Percentiles rank a stretch among this genome's conserved stretches.
Evolutionary conservation across 2,797 vertebrate genomes (phyloP).

Genomic region (Pipistrellus kuhlii): DNA sequence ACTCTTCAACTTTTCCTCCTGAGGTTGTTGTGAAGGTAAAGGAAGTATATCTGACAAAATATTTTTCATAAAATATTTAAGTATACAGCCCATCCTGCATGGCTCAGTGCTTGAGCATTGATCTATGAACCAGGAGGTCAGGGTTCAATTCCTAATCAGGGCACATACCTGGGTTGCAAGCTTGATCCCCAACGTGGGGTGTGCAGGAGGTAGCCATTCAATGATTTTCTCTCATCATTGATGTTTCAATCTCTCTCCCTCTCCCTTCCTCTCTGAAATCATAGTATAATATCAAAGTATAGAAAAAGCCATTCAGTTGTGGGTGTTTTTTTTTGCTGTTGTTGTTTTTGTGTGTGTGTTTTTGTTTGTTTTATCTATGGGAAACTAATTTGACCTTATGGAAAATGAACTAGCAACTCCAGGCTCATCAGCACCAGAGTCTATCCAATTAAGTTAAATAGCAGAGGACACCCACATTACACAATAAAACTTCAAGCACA

Average conservation of each 20-base stretch:
- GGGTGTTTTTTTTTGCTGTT: too few species aligned
- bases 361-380: background rate
- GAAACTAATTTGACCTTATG: conserved; percentile 3
- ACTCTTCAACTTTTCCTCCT: background rate
- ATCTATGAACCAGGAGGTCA: too few species aligned
- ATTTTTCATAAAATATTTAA: background rate
- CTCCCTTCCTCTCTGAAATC: too few species aligned
- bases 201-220: too few species aligned
- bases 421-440: conserved; percentile 11
- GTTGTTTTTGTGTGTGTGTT: too few species aligned
- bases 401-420: conserved; percentile 14
- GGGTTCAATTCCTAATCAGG: too few species aligned
- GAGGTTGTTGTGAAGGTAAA: background rate
- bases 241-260: too few species aligned
- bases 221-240: too few species aligned
- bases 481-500: conserved; percentile 67
- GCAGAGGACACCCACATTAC: conserved; percentile 59
- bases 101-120: too few species aligned
- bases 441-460: conserved; percentile 59
- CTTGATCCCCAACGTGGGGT: too few species aligned
- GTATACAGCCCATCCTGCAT: too few species aligned
- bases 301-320: background rate
- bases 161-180: too few species aligned
- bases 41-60: background rate
- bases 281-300: background rate